Conservation (phyloP, 2,888 invertebrate genomes). For the Elysia crispata region DNA sequence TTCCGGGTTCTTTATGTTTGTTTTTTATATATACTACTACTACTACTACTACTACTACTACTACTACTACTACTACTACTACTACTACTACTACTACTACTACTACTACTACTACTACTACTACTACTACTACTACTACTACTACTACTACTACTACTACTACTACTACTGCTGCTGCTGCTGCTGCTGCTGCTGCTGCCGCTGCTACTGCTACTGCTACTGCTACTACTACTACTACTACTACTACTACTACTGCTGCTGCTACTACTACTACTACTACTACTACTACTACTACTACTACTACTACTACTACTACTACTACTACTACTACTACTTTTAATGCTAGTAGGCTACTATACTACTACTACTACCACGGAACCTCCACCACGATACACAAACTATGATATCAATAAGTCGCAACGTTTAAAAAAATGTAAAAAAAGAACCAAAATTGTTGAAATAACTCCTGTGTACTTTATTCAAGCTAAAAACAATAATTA, state of each 20-base stretch:
- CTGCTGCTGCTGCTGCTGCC: not conserved
- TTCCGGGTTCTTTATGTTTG: too few species aligned
- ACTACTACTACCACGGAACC: too few species aligned
- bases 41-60: too few species aligned
- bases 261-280: too few species aligned
- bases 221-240: not conserved
- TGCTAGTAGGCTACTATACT: too few species aligned
- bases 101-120: constrained; percentile 9
- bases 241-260: not conserved
- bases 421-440: too few species aligned
- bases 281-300: not conserved
- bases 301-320: not conserved
- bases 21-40: too few species aligned
- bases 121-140: constrained; percentile 3
- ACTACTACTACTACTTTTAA: constrained; percentile 9
- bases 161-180: constrained; percentile 11
- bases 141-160: constrained; percentile 5
- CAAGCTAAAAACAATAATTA: too few species aligned
- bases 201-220: not conserved
- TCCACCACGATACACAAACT: too few species aligned
- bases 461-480: too few species aligned
- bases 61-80: constrained; percentile 9
- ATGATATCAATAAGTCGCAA: too few species aligned
- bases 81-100: constrained; percentile 9
- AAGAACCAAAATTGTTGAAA: too few species aligned